These are phyloP conservation scores for Serilophus lunatus DNA, from an alignment of 2,113 vertebrate genomes.

Conservation along the genomic window DNA sequence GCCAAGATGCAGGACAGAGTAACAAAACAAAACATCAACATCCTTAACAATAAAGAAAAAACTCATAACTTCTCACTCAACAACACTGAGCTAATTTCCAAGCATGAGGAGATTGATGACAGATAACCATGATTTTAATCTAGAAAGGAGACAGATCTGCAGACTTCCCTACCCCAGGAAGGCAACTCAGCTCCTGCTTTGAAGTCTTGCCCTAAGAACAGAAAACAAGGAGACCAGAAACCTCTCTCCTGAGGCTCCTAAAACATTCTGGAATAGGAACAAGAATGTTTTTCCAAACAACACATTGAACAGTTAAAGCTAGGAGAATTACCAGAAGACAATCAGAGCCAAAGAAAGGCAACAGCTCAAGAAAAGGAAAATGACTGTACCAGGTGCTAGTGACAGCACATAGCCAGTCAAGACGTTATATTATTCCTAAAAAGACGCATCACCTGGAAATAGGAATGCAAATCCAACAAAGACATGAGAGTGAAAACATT, in stretches of 20 bases:
- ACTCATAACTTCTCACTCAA: background rate
- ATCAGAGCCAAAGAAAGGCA: background rate
- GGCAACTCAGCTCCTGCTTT: background rate
- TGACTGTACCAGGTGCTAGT: background rate
- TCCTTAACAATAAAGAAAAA: background rate
- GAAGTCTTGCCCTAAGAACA: background rate
- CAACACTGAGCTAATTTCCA: slow-evolving; percentile 7
- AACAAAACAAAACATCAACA: background rate
- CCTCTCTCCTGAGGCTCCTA: background rate
- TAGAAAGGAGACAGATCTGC: background rate
- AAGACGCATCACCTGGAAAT: background rate
- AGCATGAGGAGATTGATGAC: background rate
- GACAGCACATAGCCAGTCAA: background rate
- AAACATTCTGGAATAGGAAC: background rate
- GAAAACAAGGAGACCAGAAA: slow-evolving; percentile 6
- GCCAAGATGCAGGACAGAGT: background rate
- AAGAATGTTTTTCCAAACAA: slow-evolving; percentile 2
- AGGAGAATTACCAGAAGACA: background rate
- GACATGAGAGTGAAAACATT: background rate
- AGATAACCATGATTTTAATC: background rate
- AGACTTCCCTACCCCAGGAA: background rate
- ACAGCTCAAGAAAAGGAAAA: background rate
- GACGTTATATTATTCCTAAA: background rate
- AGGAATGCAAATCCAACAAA: background rate
- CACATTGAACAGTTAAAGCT: background rate